Percentiles rank a stretch among this genome's conserved stretches.
Conservation (phyloP, 2,113 vertebrate species). For the Mionectes macconnelli region DNA sequence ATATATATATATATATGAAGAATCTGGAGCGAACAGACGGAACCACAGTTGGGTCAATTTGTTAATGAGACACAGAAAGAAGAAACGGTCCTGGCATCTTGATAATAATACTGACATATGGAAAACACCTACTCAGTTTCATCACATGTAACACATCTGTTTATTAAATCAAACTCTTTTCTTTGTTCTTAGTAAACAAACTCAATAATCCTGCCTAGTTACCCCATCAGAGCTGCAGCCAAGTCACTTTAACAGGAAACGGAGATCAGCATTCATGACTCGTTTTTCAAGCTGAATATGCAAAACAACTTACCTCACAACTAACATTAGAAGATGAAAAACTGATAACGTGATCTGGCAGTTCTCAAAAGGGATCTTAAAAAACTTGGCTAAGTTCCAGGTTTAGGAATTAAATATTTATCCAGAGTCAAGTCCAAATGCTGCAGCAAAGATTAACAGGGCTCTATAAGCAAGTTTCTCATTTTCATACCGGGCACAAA, state of each 20-base stretch:
- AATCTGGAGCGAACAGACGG: background rate
- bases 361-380: constrained; percentile 44
- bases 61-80: background rate
- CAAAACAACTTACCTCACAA: constrained; percentile 39
- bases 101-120: background rate
- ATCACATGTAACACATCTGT: constrained; percentile 5
- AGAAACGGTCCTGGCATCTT: background rate
- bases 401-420: constrained; percentile 39
- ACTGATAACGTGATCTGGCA: constrained; percentile 46
- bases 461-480: background rate
- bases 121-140: constrained; percentile 22
- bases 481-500: background rate
- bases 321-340: constrained; percentile 51
- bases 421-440: constrained; percentile 1
- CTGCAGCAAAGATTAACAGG: background rate
- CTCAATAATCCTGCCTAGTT: background rate
- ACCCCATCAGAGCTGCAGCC: background rate
- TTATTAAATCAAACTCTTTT: constrained; percentile 22
- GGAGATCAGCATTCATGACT: constrained; percentile 25
- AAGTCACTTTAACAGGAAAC: constrained; percentile 25
- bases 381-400: constrained; percentile 26
- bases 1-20: background rate
- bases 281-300: constrained; percentile 18
- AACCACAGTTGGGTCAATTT: background rate
- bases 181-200: constrained; percentile 57